A percentile compares a stretch with the other conserved stretches of the same genome.
Conservation (phyloP, 2,113 vertebrate species). For the Martes martes region DNA sequence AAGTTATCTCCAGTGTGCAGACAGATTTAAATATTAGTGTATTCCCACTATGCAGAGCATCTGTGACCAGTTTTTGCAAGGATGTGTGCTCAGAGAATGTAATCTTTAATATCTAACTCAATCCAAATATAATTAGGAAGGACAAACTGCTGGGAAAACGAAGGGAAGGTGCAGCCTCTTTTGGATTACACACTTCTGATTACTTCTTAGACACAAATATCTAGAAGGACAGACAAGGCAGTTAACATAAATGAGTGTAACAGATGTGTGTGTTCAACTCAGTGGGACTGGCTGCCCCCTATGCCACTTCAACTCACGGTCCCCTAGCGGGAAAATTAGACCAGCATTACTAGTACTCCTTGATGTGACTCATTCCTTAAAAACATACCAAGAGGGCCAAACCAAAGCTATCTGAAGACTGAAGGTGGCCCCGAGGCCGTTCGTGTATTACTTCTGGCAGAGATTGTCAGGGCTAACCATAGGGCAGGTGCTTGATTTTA, state of each 20-base stretch:
- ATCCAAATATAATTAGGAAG: conserved; percentile 37
- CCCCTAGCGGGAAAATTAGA: too few species aligned
- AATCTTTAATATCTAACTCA: conserved; percentile 44
- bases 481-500: neutral
- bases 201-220: neutral
- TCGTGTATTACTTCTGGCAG: neutral
- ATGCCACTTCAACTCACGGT: accelerated
- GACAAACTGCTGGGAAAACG: neutral
- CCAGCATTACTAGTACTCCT: too few species aligned
- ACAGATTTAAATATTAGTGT: neutral
- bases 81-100: neutral
- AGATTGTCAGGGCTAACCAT: neutral
- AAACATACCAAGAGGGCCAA: neutral
- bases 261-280: accelerated
- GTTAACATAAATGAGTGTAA: too few species aligned
- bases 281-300: accelerated
- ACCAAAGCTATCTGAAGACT: neutral
- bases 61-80: neutral
- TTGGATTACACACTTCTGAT: neutral
- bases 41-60: neutral
- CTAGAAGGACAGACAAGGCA: neutral
- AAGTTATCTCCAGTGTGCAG: neutral
- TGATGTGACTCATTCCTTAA: neutral
- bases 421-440: neutral
- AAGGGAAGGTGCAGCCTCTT: neutral